phyloP scores from a whole-genome alignment of 1,140 invertebrate genomes.

The Yoshiicerus persimilis region DNA sequence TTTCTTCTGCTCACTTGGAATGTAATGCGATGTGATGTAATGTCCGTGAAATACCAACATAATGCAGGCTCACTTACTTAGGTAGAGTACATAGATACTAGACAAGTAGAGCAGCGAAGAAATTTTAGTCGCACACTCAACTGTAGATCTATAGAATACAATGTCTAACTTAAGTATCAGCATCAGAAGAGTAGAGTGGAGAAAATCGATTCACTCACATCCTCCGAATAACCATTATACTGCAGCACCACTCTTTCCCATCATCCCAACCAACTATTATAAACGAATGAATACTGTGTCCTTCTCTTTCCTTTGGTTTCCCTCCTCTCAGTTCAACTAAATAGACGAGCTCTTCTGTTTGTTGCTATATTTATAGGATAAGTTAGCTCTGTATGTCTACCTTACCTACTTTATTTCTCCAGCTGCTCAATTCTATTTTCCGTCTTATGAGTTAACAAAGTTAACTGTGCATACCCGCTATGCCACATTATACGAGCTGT shows the following conservation, averaged over 20 bases:
- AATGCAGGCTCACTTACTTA: neutral
- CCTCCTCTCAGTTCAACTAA: neutral
- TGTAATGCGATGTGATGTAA: neutral
- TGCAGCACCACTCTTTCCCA: neutral
- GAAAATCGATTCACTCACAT: conserved; percentile 17
- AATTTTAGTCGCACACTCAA: neutral
- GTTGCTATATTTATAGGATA: neutral
- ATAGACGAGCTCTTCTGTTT: neutral
- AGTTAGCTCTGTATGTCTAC: neutral
- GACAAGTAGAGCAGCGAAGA: neutral
- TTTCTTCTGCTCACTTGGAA: neutral
- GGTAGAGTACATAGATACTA: neutral
- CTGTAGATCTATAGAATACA: neutral
- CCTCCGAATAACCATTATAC: neutral
- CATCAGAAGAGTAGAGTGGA: neutral
- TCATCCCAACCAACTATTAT: neutral
- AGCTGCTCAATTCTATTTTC: neutral
- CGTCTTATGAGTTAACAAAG: neutral
- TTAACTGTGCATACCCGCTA: neutral
- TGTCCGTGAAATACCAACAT: neutral
- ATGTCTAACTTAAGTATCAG: neutral
- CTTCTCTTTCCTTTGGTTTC: no score
- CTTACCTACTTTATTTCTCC: neutral
- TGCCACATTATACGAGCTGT: neutral
- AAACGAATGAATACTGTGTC: neutral